Evolutionary conservation across 2,113 vertebrate species (phyloP), one percentile per base, ranked within the genome.

Genomic region (Solenodon paradoxus): DNA sequence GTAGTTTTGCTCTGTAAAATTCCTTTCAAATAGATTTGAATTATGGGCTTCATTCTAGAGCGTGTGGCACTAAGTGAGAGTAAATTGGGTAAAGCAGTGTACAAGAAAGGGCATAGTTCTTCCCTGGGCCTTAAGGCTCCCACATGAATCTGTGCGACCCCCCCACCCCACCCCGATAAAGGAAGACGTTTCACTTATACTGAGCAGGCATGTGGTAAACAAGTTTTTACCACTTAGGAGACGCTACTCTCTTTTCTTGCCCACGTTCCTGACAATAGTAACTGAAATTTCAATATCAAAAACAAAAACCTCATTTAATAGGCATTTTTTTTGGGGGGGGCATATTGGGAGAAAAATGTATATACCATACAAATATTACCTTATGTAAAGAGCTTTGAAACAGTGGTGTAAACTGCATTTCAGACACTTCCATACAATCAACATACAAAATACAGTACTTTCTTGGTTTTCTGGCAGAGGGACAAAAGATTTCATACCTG

Each of bases 381-480:
- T 61, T 96, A 69, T 93, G 96, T 97, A 97, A 98, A 98, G 98
- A 97, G 97, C 97, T 95, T 93, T 93, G 94, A 93, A 97, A 98
- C 83, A 97, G 96, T 92, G 92, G 85, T 90, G 96, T 94, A 93
- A 98, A 95, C 91, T 96, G 96, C 96, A 95, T 97, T 96, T 97
- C 5, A 30, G 38, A 97, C 84, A 88, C 20, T 89, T 95, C 97
- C 78, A 80, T 89, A 92, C 96, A 96, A 98, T 53, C 91, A 82
- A 97, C 95, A 94, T 95, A 98, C 95, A 98, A 98, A 98, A 98
- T 98, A 98, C 98, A 98, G 98, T 98, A 98, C 98, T 98, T 97
- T 88, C 85, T 95, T 96, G 78, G 95, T 97, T 97, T 98, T 98
- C 98, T 98, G 98, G 96, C 96, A 97, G 90, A 81, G 4, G 55